Percentiles rank a stretch among this genome's conserved stretches.
Conservation (phyloP, 2,888 invertebrate genomes). For the Seira musarum region DNA sequence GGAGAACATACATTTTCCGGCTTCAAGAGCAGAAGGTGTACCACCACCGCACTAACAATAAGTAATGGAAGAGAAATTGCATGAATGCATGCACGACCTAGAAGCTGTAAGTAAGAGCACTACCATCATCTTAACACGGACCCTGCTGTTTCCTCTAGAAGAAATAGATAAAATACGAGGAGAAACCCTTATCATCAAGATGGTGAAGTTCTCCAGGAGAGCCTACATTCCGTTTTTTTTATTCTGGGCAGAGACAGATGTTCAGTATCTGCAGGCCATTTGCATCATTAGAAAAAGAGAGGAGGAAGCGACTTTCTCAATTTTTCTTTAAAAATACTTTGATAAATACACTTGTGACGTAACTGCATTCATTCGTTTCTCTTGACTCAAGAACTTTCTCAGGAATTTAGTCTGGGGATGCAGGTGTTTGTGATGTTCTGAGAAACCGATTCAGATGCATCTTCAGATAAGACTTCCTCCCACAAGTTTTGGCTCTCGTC, state of each 20-base stretch:
- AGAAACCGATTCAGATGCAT: no score
- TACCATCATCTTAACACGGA: no score
- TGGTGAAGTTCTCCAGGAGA: no score
- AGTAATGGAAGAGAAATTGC: constrained; percentile 44
- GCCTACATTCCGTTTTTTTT: not conserved
- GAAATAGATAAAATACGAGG: not conserved
- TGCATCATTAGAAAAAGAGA: constrained; percentile 10
- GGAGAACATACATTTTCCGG: constrained; percentile 36
- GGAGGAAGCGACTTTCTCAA: no score
- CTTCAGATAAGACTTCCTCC: no score
- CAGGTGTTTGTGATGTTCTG: constrained; percentile 53
- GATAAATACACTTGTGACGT: constrained; percentile 34
- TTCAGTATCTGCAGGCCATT: not conserved
- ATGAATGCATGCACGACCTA: constrained; percentile 37
- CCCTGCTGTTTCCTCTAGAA: constrained; percentile 29
- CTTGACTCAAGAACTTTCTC: not conserved
- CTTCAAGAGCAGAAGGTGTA: constrained; percentile 48
- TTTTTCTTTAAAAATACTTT: not conserved
- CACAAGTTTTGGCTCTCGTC: no score
- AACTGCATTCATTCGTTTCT: not conserved
- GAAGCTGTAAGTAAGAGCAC: not conserved
- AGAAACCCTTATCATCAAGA: constrained; percentile 9
- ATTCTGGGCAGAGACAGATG: constrained; percentile 14
- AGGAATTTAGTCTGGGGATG: no score
- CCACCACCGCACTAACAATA: constrained; percentile 33